Evolutionary conservation across 2,797 vertebrate species (phyloP), one percentile per base, ranked within the genome.

Genomic region (Mormyrops attenuatus): DNA sequence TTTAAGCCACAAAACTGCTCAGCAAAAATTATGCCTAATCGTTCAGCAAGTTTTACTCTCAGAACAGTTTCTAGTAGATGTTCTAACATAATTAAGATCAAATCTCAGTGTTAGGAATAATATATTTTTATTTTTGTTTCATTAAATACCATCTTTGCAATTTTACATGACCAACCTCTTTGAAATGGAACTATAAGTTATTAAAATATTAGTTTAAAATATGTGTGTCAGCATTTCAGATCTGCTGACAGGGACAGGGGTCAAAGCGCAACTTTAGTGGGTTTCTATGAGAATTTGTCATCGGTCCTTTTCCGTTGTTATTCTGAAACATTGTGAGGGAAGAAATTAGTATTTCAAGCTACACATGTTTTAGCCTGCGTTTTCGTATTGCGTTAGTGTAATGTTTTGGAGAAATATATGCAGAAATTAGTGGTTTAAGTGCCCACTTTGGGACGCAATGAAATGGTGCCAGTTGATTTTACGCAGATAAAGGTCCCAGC

Each of bases 391-490:
- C 7, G 17, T 82, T 82, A 17, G 38, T 82, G 41, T 47, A 82
- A 47, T 47, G n/a, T 47, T 15, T 22, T 82, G 41, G 77, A 47
- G 77, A 22, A 38, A 41, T 77, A 15, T 77, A 41, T 38, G 41
- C 69, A 77, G 69, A 77, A 77, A 77, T 77, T 17, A 22, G 77
- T 47, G 41, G 41, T 44, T 82, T 44, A 82, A 47, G 41, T 47
- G 41, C 77, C 44, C 17, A 20, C 77, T 77, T 41, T 77, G 34
- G 69, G 69, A 77, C 69, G 69, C 34, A 41, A 38, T 77, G 41
- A 38, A 77, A 77, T 77, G 69, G 69, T 77, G 69, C 69, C 69
- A 77, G 69, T 77, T 77, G 69, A 77, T 77, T 77, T 77, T 77
- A 38, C 34, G 69, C 69, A 41, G 69, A 77, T 77, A 41, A 41